phyloP scores from a whole-genome alignment of 2,113 vertebrate genomes.

The Dromaius novaehollandiae region DNA sequence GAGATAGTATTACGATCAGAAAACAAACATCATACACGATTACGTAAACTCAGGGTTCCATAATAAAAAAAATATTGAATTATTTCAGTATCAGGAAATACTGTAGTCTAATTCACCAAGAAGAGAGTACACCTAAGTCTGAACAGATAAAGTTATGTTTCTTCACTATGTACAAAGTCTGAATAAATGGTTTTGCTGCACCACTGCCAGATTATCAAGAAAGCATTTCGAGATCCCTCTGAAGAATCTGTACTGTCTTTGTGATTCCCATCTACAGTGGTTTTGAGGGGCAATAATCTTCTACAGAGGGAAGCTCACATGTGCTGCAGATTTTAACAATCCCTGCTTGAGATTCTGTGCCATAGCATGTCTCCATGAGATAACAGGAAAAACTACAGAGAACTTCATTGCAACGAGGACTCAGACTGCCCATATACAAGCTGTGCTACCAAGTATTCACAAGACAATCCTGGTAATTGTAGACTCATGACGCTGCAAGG shows the following conservation, averaged over 20 bases:
- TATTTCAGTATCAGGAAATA: neutral
- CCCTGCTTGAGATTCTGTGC: neutral
- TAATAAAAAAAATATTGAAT: constrained; percentile 6
- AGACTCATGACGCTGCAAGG: neutral
- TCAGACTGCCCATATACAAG: neutral
- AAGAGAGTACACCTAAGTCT: neutral
- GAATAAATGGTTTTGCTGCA: neutral
- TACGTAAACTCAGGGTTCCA: neutral
- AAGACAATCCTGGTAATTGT: neutral
- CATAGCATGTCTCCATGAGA: fast-evolving
- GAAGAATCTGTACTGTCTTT: neutral
- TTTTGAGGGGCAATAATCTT: neutral
- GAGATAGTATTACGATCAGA: constrained; percentile 16
- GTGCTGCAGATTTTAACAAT: neutral
- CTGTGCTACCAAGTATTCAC: neutral
- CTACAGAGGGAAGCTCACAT: neutral
- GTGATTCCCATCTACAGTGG: neutral
- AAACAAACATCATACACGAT: constrained; percentile 25
- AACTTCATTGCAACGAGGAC: neutral
- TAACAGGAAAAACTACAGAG: neutral
- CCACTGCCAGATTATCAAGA: neutral
- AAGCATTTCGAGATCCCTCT: neutral
- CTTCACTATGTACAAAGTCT: neutral
- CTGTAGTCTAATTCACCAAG: neutral
- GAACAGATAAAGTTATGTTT: neutral